Percentiles rank a stretch among this genome's conserved stretches.
Evolutionary conservation across 1,140 invertebrate species (phyloP).

Genomic region (Rhyzopertha dominica): DNA sequence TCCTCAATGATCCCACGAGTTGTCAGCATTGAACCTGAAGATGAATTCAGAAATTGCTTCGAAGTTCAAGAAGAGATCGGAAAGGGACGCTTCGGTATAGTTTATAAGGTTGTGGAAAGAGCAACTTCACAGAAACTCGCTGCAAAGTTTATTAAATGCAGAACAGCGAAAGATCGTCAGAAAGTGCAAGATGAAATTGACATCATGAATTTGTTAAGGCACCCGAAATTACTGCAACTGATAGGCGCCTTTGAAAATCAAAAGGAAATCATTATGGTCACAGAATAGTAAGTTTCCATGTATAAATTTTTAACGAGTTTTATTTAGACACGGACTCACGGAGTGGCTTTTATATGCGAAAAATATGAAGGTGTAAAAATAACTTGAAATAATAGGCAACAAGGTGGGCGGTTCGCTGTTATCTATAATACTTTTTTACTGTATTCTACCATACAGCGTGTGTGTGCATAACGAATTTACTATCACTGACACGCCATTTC

Average conservation of each 20-base stretch:
- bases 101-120: constrained; percentile 71
- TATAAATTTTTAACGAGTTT: no score
- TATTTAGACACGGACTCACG: no score
- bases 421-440: no score
- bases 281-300: constrained; percentile 91
- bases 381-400: no score
- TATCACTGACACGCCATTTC: no score
- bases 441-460: no score
- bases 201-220: constrained; percentile 84
- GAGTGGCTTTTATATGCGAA: no score
- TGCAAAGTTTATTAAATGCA: constrained; percentile 86
- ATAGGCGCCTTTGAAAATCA: constrained; percentile 81
- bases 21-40: constrained; percentile 49
- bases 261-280: constrained; percentile 84
- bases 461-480: no score
- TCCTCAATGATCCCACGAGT: constrained; percentile 35
- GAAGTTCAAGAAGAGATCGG: constrained; percentile 70
- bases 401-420: no score
- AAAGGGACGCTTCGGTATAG: constrained; percentile 74
- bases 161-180: constrained; percentile 74
- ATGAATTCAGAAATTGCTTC: constrained; percentile 56
- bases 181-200: constrained; percentile 86
- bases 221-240: constrained; percentile 86
- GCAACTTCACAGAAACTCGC: constrained; percentile 67
- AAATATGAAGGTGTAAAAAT: no score